Base-by-base conservation (phyloP, 2,113 vertebrate species). In the Nansenia antarctica region DNA sequence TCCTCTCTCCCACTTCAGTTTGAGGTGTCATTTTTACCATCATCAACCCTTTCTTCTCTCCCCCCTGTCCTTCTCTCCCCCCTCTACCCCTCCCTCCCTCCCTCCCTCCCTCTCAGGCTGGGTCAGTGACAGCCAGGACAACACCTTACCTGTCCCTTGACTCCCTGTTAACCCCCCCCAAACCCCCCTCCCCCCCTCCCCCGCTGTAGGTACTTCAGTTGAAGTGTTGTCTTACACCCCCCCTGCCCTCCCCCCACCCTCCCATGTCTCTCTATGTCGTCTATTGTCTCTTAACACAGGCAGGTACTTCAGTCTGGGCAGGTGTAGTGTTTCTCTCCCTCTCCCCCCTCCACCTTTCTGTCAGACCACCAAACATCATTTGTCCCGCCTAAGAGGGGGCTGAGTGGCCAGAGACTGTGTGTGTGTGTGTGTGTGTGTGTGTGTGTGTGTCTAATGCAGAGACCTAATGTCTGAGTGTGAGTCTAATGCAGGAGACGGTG, bases 351-450 rank as follows among this genome's bases (percentile, higher is more conserved):
- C 8, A 14, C 22, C 49, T 53, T 8, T 53, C 49, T 53, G n/a
- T 26, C 49, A 22, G n/a, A 9, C 20, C 8, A 20, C 22, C 20
- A 22, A 18, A 22, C 5, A 14, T 30, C 20, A 18, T 24, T 53
- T 53, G 49, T 53, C 29, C 62, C 15, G 69, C 67, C 84, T 82
- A 85, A 89, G 86, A 86, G 85, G 74, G 76, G 11, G 78, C 66
- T 66, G 81, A 89, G 86, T 87, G 84, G 82, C 79, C 69, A 79
- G 22, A 80, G 73, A 86, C 77, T 72, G 78, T 64, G 74, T 84
- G 77, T 78, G 70, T 60, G 54, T 73, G 61, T 81, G 85, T 89
- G 72, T 24, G 2, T 14, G 42, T 47, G 14, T 15, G 42, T 47
- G 14, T 4, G 42, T 47, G 42, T 47, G 15, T 47, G 14, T 47